Conservation (phyloP, 2,797 vertebrate genomes). For the Pantherophis alleghaniensis region DNA sequence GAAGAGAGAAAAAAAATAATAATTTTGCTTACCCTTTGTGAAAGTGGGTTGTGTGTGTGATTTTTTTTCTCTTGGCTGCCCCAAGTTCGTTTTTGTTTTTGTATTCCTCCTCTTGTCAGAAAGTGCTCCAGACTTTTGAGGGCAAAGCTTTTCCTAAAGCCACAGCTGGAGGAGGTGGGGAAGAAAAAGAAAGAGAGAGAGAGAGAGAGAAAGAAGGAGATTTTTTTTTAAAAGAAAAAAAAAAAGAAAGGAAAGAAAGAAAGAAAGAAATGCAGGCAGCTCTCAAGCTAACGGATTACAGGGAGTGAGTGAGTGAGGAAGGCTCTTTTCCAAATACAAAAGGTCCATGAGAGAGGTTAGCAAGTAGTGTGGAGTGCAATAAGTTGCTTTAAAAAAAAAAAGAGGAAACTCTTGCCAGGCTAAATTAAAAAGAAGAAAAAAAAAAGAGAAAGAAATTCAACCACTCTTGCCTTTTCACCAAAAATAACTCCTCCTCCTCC, state of each 20-base stretch:
- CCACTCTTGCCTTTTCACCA: constrained; percentile 14
- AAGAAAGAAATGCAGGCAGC: constrained; percentile 27
- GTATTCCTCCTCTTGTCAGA: constrained; percentile 16
- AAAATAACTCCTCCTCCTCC: constrained; percentile 53
- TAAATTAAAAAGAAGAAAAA: constrained; percentile 23
- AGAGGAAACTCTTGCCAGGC: constrained; percentile 75
- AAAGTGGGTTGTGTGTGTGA: constrained; percentile 32
- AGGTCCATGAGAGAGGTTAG: constrained; percentile 55
- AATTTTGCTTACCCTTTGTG: constrained; percentile 11
- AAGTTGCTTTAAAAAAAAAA: constrained; percentile 54
- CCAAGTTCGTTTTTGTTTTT: constrained; percentile 30
- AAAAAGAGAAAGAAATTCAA: constrained; percentile 20
- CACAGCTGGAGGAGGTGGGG: constrained; percentile 28
- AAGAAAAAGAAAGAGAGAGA: not conserved
- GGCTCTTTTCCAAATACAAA: constrained; percentile 67
- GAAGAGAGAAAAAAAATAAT: not conserved
- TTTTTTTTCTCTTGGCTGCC: constrained; percentile 4
- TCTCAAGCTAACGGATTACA: constrained; percentile 43
- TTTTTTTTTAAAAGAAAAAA: not conserved
- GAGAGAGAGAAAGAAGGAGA: not conserved
- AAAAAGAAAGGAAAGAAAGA: no score
- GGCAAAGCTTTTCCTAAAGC: constrained; percentile 39
- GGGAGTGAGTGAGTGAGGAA: constrained; percentile 42
- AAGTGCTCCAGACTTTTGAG: constrained; percentile 58
- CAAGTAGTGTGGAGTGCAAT: constrained; percentile 72